Evolutionary conservation across 2,888 invertebrate genomes (phyloP).

Genomic region (Epicampocera succincta): DNA sequence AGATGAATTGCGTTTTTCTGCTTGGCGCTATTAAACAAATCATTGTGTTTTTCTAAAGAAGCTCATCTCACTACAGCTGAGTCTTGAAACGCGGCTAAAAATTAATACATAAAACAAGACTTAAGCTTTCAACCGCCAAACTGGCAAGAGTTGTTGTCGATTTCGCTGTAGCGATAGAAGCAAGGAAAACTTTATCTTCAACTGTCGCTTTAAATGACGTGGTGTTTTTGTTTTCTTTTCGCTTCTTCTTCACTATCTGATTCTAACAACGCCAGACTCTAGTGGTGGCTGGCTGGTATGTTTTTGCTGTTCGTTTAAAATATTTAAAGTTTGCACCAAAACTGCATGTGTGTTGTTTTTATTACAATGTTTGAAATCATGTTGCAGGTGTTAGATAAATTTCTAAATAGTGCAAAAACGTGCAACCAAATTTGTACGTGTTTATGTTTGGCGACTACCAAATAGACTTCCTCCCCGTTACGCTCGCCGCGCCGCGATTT

Average conservation of each 20-base stretch:
- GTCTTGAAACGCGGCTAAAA: not conserved
- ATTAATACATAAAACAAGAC: not conserved
- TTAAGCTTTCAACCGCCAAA: not conserved
- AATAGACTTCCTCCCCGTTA: constrained; percentile 10
- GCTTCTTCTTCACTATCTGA: constrained; percentile 7
- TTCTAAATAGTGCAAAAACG: constrained; percentile 72
- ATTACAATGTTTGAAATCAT: constrained; percentile 62
- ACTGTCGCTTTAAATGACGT: constrained; percentile 39
- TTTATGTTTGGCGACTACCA: constrained; percentile 57
- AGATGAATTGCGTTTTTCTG: constrained; percentile 60
- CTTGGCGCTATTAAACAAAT: constrained; percentile 49
- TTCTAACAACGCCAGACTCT: constrained; percentile 34
- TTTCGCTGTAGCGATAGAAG: not conserved
- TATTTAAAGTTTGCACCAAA: constrained; percentile 48
- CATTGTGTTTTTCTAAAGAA: constrained; percentile 6
- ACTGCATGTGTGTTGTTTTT: constrained; percentile 30
- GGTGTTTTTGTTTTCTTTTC: not conserved
- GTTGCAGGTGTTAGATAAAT: constrained; percentile 72
- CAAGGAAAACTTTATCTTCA: constrained; percentile 24
- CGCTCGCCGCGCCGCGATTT: not conserved
- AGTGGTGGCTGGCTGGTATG: constrained; percentile 39
- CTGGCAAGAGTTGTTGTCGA: not conserved
- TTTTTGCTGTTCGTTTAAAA: constrained; percentile 8
- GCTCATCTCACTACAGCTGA: not conserved
- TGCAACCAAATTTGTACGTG: constrained; percentile 70